phyloP scores from a whole-genome alignment of 2,113 vertebrate genomes.

The Phrynosoma platyrhinos region DNA sequence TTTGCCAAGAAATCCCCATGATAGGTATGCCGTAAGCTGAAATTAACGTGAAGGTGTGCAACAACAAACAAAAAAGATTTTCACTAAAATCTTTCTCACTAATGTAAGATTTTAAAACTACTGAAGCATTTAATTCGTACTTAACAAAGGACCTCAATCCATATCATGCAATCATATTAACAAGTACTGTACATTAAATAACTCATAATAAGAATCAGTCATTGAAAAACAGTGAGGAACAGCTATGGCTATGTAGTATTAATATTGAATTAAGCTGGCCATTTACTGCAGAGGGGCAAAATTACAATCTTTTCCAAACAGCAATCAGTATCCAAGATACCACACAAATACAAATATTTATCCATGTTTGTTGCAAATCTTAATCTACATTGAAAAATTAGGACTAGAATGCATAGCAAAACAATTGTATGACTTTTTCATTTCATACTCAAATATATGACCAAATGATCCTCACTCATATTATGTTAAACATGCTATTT shows the following conservation, averaged over 20 bases:
- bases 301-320: not conserved
- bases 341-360: too few species aligned
- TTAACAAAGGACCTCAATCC: not conserved
- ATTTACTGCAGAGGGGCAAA: not conserved
- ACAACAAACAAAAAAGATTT: too few species aligned
- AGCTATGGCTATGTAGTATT: not conserved
- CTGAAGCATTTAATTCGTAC: not conserved
- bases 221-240: not conserved
- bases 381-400: not conserved
- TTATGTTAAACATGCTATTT: too few species aligned
- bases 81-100: too few species aligned
- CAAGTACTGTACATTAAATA: not conserved
- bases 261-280: not conserved
- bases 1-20: too few species aligned
- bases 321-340: not conserved
- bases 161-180: not conserved
- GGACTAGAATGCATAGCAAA: not conserved
- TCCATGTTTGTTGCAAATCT: not conserved
- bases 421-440: not conserved
- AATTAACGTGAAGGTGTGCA: too few species aligned
- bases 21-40: too few species aligned
- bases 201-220: not conserved
- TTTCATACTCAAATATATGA: not conserved
- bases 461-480: not conserved
- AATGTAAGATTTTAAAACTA: not conserved